Percentiles rank a stretch among this genome's conserved stretches.
phyloP scores from a whole-genome alignment of 2,113 vertebrate genomes.

The Capreolus pygargus region DNA sequence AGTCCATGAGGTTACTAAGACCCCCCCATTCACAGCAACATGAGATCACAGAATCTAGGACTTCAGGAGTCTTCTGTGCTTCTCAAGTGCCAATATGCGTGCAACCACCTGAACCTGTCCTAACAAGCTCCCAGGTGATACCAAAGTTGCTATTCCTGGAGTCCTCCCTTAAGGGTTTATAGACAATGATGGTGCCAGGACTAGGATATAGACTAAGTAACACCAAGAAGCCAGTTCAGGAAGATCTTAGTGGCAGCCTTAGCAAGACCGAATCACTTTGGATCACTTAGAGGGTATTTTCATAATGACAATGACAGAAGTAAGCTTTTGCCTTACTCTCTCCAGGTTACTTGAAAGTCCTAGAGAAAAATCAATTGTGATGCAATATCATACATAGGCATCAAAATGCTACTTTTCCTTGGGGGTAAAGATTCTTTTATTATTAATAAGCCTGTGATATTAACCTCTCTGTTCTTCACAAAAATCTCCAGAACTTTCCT shows the following conservation, averaged over 20 bases:
- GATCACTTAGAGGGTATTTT: neutral
- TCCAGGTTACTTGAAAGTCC: neutral
- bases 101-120: neutral
- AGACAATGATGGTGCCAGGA: neutral
- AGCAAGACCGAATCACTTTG: neutral
- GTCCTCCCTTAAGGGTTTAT: neutral
- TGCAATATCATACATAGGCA: neutral
- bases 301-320: neutral
- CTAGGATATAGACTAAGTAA: neutral
- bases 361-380: neutral
- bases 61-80: neutral
- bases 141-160: neutral
- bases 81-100: neutral
- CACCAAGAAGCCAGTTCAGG: neutral
- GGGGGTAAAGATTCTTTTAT: neutral
- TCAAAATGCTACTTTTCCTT: slow-evolving; percentile 15
- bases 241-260: neutral
- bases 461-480: neutral
- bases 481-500: neutral
- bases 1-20: neutral
- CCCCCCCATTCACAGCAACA: neutral
- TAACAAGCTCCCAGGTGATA: neutral
- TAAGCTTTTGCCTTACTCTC: neutral
- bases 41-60: neutral
- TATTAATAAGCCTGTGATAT: neutral